Evolutionary conservation across 2,888 invertebrate species (phyloP), one percentile per base, ranked within the genome.

Genomic region (Ormia ochracea): DNA sequence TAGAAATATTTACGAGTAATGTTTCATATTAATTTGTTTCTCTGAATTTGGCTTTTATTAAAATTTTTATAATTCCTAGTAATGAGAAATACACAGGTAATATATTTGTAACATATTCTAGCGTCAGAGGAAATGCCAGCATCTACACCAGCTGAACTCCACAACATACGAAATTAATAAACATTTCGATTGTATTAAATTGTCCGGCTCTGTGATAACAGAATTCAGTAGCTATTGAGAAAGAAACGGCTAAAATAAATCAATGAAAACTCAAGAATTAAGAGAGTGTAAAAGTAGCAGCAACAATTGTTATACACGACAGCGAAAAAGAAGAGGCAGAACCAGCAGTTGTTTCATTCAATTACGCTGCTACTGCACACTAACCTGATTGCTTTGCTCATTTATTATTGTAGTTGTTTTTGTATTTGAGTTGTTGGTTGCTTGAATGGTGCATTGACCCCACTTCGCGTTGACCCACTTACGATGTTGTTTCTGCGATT

Each of bases 381-480:
- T 70, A 68, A 68, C 59, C 33, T 68, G 78, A 73, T 73, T 73
- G 68, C 61, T 78, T 78, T 79, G 75, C 79, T 79, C 75, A 65
- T 65, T 66, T 70, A 48, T 31, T 65, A 65, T 58, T 50, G 6
- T 65, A 26, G 5, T 26, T 26, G 21, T 41, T 66, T 48, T 56
- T 76, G 50, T 58, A 59, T 50, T 31, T 66, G 65, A 74, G 65
- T 68, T 76, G 75, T 66, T 73, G 75, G 70, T 59, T 73, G 79
- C 75, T 48, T 70, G 70, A 54, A 63, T 72, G 88, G 90, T 90
- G 90, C 90, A 90, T 86, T 90, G 90, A 90, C 89, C 90, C 88
- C 87, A 86, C 89, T 87, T 88, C 89, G 88, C 85, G 87, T 86
- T 90, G 90, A 90, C 90, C 90, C 88, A 90, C 90, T 90, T 90